Base-by-base conservation (phyloP, 2,113 vertebrate genomes). In the Nothoprocta pentlandii region DNA sequence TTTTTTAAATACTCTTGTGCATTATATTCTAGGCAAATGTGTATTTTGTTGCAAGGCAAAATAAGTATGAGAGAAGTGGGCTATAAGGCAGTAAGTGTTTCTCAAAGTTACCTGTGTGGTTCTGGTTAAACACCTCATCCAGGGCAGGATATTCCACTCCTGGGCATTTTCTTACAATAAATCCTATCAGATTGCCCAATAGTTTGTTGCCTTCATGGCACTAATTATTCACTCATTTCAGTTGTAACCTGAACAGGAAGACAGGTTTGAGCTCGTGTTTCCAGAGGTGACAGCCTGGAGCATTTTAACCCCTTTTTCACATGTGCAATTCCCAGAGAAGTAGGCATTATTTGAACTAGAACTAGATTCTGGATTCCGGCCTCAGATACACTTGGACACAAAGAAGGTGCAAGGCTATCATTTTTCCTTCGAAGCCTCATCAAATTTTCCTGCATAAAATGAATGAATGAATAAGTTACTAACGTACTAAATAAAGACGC, bases 1-100 rank as follows among this genome's bases (percentile, higher is more conserved):
- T 95, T 96, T 97, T 92, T 95, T 94, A 96, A 90, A 87, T 86
- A 91, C 91, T 85, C 74, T 85, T 94, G 91, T 87, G 56, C 89
- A 66, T 51, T 19, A 32, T 94, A 82, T 71, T 95, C 83, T 75
- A 81, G 49, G 89, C n/a, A 90, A 96, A 94, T 3, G 11, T 30
- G 39, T 17, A 81, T 94, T 93, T 90, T 89, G 66, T 87, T 83
- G 73, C 26, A 82, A 87, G 88, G 59, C 75, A 80, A 74, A 41
- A 87, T 26, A 46, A 16, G 53, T 68, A 14, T 61, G 26, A 68
- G 59, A 68, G 44, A 0, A 0, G 68, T 75, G 39, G 34, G 56
- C 61, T 74, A 7, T 46, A 54, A 85, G 44, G 23, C 0, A 21
- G 44, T 61, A 51, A 59, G 63, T 86, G 26, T 36, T 86, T 20